phyloP scores from a whole-genome alignment of 2,888 invertebrate species.

The Pyrochroa serraticornis region DNA sequence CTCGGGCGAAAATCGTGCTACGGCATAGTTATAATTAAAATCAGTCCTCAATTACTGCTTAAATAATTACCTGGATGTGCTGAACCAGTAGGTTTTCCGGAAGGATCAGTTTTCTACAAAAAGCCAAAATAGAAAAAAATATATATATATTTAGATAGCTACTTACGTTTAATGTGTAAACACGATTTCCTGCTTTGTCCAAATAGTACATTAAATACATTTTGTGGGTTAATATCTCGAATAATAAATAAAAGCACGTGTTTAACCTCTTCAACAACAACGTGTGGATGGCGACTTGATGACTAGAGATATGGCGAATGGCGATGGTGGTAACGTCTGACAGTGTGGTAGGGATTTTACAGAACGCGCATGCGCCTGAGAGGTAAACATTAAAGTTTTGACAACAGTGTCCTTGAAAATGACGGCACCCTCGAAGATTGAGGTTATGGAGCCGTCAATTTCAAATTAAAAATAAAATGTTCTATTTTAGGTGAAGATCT shows the following conservation, averaged over 20 bases:
- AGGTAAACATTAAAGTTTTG: too few relatives aligned
- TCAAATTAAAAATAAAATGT: constrained; percentile 20
- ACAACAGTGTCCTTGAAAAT: too few relatives aligned
- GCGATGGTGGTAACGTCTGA: too few relatives aligned
- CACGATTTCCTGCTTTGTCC: constrained; percentile 35
- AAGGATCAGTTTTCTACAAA: constrained; percentile 35
- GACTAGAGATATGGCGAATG: too few relatives aligned
- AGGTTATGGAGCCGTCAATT: constrained; percentile 18
- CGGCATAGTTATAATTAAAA: too few relatives aligned
- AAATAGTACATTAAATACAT: constrained; percentile 46
- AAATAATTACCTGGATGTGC: constrained; percentile 40
- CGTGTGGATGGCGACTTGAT: too few relatives aligned
- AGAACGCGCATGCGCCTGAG: too few relatives aligned
- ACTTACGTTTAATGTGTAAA: constrained; percentile 40
- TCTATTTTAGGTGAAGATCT: constrained; percentile 10
- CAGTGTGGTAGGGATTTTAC: too few relatives aligned
- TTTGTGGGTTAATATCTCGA: too few relatives aligned
- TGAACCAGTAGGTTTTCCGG: constrained; percentile 41
- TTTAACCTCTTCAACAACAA: too few relatives aligned
- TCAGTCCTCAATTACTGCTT: too few relatives aligned
- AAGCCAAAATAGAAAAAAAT: constrained; percentile 15
- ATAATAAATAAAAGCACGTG: too few relatives aligned
- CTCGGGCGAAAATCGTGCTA: constrained; percentile 30
- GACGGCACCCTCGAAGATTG: neutral
- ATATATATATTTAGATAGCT: neutral